A percentile compares a stretch with the other conserved stretches of the same genome.
Evolutionary conservation across 2,113 vertebrate species (phyloP).

Genomic region (Lampris megalopsis): DNA sequence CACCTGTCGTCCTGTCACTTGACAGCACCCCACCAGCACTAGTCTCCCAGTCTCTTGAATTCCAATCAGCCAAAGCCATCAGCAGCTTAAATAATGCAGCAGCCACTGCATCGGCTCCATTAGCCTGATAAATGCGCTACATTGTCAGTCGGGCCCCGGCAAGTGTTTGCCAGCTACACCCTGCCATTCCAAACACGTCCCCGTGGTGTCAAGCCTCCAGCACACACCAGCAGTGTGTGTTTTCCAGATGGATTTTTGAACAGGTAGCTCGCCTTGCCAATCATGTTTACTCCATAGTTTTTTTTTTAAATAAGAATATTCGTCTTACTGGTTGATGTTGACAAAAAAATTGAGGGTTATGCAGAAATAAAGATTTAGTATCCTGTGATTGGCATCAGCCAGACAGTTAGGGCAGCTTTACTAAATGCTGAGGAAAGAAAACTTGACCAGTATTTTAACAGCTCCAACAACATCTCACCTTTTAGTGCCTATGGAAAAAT

Average conservation of each 20-base stretch:
- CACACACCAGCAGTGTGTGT: not conserved
- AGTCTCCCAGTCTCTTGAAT: constrained; percentile 61
- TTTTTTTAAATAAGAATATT: no score
- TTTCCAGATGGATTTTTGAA: not conserved
- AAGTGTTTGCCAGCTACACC: constrained; percentile 29
- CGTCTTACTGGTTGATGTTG: no score
- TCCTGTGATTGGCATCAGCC: not conserved
- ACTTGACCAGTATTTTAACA: not conserved
- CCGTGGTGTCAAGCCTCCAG: constrained; percentile 29
- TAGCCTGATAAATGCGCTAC: constrained; percentile 54
- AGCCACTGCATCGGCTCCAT: constrained; percentile 35
- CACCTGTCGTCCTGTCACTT: constrained; percentile 43
- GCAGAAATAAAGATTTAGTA: not conserved
- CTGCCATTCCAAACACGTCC: constrained; percentile 22
- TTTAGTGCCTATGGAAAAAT: not conserved
- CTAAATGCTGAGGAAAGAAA: not conserved
- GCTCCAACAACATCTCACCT: not conserved
- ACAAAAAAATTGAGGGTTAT: not conserved
- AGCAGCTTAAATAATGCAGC: constrained; percentile 62
- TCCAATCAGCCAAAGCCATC: constrained; percentile 57
- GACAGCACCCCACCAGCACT: constrained; percentile 24
- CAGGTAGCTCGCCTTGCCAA: not conserved
- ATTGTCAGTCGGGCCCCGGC: not conserved
- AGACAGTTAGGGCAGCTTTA: not conserved
- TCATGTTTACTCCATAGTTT: no score